Evolutionary conservation across 2,797 vertebrate genomes (phyloP).

Genomic region (Numenius phaeopus): DNA sequence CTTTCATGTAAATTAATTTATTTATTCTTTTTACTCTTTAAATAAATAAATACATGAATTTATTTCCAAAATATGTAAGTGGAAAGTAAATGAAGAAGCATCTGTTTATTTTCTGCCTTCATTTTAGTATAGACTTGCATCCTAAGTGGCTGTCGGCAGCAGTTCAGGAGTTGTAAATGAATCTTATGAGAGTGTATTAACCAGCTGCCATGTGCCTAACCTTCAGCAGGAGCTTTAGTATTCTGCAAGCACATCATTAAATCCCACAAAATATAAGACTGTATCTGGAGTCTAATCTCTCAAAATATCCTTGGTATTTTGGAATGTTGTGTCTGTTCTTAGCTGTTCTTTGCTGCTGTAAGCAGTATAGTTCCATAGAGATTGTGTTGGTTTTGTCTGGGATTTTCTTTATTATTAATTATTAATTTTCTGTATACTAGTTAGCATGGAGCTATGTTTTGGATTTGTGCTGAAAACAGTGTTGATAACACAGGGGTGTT

Average conservation of each 20-base stretch:
- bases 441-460: too few species aligned
- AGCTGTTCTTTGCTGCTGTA: background rate
- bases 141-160: background rate
- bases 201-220: background rate
- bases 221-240: background rate
- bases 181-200: background rate
- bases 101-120: background rate
- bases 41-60: background rate
- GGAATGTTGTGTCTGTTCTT: background rate
- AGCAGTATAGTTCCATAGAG: background rate
- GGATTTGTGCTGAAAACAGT: too few species aligned
- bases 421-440: too few species aligned
- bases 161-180: background rate
- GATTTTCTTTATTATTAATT: too few species aligned
- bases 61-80: background rate
- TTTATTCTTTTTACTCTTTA: background rate
- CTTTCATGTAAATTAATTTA: background rate
- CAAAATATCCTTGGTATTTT: background rate
- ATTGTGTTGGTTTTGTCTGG: too few species aligned
- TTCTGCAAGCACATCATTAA: background rate
- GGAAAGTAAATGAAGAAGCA: background rate
- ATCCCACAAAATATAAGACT: background rate
- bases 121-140: background rate
- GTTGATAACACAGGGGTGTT: too few species aligned
- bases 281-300: background rate